phyloP scores from a whole-genome alignment of 1,140 invertebrate species.

The Temnothorax curvispinosus region DNA sequence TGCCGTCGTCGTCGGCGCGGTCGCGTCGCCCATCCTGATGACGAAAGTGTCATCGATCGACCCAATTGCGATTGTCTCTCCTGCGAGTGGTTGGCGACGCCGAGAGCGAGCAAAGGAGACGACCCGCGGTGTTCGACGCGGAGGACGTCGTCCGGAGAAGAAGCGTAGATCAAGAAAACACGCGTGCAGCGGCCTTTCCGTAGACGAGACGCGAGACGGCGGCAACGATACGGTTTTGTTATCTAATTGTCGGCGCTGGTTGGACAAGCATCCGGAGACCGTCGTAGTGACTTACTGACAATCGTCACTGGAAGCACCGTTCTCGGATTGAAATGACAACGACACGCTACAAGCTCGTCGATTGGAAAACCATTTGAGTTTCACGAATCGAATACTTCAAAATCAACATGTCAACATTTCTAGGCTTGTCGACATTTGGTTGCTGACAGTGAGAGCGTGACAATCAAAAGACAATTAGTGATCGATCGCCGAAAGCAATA shows the following conservation, averaged over 20 bases:
- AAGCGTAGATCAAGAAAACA: background rate
- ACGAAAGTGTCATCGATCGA: slow-evolving; percentile 62
- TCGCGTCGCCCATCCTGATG: slow-evolving; percentile 43
- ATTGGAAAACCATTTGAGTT: background rate
- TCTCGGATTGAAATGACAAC: background rate
- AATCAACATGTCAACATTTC: background rate
- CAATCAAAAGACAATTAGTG: background rate
- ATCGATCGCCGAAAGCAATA: background rate
- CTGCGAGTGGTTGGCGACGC: background rate
- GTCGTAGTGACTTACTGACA: background rate
- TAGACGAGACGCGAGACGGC: background rate
- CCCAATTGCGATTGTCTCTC: slow-evolving; percentile 53
- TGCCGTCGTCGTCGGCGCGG: slow-evolving; percentile 24
- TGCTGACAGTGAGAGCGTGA: background rate
- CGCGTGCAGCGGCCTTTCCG: background rate
- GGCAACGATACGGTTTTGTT: slow-evolving; percentile 45
- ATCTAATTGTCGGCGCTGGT: slow-evolving; percentile 49
- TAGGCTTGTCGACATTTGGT: background rate
- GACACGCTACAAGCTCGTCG: background rate
- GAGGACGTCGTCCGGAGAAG: background rate
- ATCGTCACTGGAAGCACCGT: background rate
- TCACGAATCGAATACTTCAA: background rate
- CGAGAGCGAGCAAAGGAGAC: slow-evolving; percentile 1
- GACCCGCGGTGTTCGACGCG: background rate
- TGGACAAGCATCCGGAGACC: background rate